Base-by-base conservation (phyloP, 1,140 invertebrate genomes). In the Andricus grossulariae region DNA sequence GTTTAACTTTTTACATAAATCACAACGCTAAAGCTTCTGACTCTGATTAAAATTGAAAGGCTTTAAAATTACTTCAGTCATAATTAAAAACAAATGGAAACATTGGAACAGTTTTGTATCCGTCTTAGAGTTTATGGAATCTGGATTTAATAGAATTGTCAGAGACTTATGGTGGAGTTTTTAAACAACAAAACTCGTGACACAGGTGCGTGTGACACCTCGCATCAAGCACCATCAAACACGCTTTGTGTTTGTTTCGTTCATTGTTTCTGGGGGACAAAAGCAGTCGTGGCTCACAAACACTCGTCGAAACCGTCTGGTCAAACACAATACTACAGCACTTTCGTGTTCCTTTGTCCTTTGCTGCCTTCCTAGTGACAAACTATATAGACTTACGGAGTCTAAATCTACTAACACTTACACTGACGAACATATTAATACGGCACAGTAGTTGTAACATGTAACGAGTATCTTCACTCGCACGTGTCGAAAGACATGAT, bases 201-300 rank as follows among this genome's bases (percentile, higher is more conserved):
- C 60, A 39, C 60, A 73, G 50, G 51, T 73, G 66, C 70, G 45
- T 73, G 52, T 73, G 71, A 75, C 50, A 74, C 25, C 70, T 82
- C 25, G 71, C 70, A 77, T 72, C 75, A 77, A 74, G 73, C 75
- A 75, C 81, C 80, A 73, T 71, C 74, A 73, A 83, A 79, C 75
- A 75, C 72, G 50, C 76, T 78, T 16, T 77, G 75, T 83, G 74
- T 80, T 80, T 83, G 76, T 79, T 76, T 72, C 76, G 74, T 71
- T 79, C 77, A 80, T 83, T 80, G 78, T 83, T 74, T 72, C 73
- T 50, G 73, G 78, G 13, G 19, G 71, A 83, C 79, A 80, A 83
- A 83, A 79, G 75, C 74, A 77, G 79, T 77, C 76, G 16, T 32
- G 21, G 25, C 13, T 7, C 72, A 73, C 49, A 73, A 32, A 32